phyloP scores from a whole-genome alignment of 2,113 vertebrate genomes.

The Triplophysa siluroides region DNA sequence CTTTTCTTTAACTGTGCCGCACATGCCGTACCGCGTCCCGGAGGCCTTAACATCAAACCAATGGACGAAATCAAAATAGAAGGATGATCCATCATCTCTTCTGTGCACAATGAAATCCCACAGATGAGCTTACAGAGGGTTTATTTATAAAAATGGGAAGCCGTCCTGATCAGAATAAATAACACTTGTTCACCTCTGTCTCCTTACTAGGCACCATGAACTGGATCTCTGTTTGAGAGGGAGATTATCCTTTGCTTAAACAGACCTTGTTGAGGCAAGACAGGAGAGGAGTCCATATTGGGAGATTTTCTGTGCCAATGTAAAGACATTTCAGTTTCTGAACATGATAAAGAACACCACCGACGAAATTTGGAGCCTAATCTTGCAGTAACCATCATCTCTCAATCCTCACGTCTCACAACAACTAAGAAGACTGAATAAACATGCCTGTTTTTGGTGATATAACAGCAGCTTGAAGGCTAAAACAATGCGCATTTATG shows the following conservation, averaged over 20 bases:
- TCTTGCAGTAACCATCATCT: not conserved
- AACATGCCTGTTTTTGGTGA: not conserved
- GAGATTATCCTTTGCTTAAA: conserved; percentile 26
- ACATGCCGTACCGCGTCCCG: conserved; percentile 5
- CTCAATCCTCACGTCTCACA: not conserved
- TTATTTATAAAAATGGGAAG: conserved; percentile 21
- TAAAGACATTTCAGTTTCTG: too few relatives aligned
- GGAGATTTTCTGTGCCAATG: not conserved
- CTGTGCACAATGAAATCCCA: conserved; percentile 41
- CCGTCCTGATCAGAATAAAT: conserved; percentile 34
- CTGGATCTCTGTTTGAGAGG: not conserved
- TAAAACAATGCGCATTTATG: not conserved
- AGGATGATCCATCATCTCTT: conserved; percentile 44
- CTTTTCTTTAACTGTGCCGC: conserved; percentile 17
- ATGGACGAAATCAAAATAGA: conserved; percentile 23
- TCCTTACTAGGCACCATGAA: conserved; percentile 28
- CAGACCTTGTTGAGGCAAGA: not conserved
- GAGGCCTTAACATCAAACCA: conserved; percentile 1
- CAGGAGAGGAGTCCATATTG: not conserved
- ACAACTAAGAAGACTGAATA: not conserved
- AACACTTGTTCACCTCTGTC: conserved; percentile 30
- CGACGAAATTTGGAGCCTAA: not conserved
- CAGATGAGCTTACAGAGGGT: conserved; percentile 31
- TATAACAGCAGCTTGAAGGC: not conserved
- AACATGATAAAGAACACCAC: not conserved